Percentiles rank a stretch among this genome's conserved stretches.
Conservation (phyloP, 2,797 vertebrate genomes). For the Macroramphosus scolopax region DNA sequence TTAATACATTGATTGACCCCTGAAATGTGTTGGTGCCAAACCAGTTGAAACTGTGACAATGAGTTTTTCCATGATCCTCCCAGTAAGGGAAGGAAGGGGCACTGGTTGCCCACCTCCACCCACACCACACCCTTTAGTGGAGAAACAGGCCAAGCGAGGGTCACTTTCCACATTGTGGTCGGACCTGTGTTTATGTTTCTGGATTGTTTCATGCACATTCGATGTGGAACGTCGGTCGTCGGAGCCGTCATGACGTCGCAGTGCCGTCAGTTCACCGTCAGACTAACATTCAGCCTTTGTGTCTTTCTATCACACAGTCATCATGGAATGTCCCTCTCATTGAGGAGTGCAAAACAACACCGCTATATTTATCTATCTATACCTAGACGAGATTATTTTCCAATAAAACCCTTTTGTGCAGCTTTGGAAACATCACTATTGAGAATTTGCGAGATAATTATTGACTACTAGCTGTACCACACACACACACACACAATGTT, state of each 20-base stretch:
- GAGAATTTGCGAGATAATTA: too few relatives aligned
- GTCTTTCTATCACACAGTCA: too few relatives aligned
- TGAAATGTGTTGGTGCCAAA: slow-evolving; percentile 26
- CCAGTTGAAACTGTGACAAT: slow-evolving; percentile 27
- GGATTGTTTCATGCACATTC: slow-evolving; percentile 19
- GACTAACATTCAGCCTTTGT: slow-evolving; percentile 4
- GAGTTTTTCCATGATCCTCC: slow-evolving; percentile 73
- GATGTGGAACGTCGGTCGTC: slow-evolving; percentile 9
- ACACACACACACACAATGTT: too few relatives aligned
- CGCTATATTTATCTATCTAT: too few relatives aligned
- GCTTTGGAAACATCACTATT: too few relatives aligned
- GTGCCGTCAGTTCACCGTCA: slow-evolving; percentile 1
- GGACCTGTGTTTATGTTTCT: slow-evolving; percentile 48
- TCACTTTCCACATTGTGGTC: slow-evolving; percentile 56
- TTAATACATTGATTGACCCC: not conserved
- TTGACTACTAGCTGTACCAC: too few relatives aligned
- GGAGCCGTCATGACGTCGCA: slow-evolving; percentile 1
- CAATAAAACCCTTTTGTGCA: too few relatives aligned
- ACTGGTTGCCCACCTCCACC: slow-evolving; percentile 43
- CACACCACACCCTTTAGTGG: slow-evolving; percentile 58
- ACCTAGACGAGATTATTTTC: too few relatives aligned
- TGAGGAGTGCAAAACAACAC: too few relatives aligned
- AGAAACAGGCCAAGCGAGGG: slow-evolving; percentile 55
- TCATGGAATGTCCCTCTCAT: too few relatives aligned
- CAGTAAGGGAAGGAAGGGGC: slow-evolving; percentile 71